Conservation (phyloP, 2,113 vertebrate genomes). For the Parotia lawesii region DNA sequence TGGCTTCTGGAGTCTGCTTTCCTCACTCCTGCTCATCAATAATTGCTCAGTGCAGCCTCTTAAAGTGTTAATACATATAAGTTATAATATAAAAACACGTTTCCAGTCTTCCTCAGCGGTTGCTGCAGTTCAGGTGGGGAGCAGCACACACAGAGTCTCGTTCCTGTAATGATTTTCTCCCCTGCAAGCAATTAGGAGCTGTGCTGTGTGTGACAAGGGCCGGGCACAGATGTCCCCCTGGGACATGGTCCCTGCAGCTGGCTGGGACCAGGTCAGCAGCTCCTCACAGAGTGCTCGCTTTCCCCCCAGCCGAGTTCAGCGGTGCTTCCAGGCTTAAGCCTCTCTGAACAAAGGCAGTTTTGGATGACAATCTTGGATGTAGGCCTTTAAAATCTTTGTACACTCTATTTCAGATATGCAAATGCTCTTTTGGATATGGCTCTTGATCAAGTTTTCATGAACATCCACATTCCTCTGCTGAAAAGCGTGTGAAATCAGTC, state of each 20-base stretch:
- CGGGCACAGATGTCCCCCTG: background rate
- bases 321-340: background rate
- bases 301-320: background rate
- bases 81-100: background rate
- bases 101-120: background rate
- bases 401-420: slow-evolving; percentile 54
- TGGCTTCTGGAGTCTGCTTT: background rate
- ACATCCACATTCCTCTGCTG: slow-evolving; percentile 31
- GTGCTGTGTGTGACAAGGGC: background rate
- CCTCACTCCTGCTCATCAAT: background rate
- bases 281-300: background rate
- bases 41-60: background rate
- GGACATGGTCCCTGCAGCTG: background rate
- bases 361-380: slow-evolving; percentile 30
- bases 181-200: background rate
- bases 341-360: slow-evolving; percentile 10
- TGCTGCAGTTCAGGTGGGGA: background rate
- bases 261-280: background rate
- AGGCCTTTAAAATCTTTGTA: slow-evolving; percentile 52
- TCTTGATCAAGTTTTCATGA: slow-evolving; percentile 63
- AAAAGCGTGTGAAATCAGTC: slow-evolving; percentile 54
- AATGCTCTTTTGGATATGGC: slow-evolving; percentile 43
- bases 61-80: background rate
- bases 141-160: rapidly evolving
- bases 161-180: background rate